A percentile compares a stretch with the other conserved stretches of the same genome.
Evolutionary conservation across 2,888 invertebrate species (phyloP).

Genomic region (Sinelater perroti): DNA sequence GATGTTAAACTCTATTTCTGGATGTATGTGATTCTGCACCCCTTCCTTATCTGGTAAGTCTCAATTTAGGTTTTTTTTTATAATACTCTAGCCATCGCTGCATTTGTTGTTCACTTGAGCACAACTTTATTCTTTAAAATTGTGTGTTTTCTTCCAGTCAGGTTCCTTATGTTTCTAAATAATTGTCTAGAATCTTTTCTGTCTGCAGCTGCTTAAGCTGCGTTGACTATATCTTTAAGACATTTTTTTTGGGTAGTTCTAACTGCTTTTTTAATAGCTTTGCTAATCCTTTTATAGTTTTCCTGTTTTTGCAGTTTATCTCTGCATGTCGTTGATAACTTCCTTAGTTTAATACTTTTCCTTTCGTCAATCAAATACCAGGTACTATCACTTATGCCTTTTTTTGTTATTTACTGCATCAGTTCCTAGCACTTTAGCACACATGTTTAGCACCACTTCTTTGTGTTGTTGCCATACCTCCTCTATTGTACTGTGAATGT

Average conservation of each 20-base stretch:
- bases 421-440: not conserved
- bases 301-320: too few species aligned
- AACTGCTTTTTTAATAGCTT: not conserved
- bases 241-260: not conserved
- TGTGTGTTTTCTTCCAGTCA: not conserved
- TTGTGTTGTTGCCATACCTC: constrained; percentile 1
- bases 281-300: not conserved
- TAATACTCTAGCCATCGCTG: too few species aligned
- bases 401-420: not conserved
- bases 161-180: not conserved
- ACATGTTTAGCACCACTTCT: not conserved
- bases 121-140: too few species aligned
- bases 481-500: not conserved
- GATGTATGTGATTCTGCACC: not conserved
- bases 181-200: constrained; percentile 4
- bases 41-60: not conserved
- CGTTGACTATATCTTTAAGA: too few species aligned
- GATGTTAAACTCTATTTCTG: not conserved
- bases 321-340: too few species aligned
- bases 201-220: too few species aligned
- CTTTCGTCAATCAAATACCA: not conserved
- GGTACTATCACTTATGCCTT: not conserved
- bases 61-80: not conserved
- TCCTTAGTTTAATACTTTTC: not conserved
- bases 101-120: too few species aligned